Conservation (phyloP, 2,113 vertebrate genomes). For the Chionomys nivalis region DNA sequence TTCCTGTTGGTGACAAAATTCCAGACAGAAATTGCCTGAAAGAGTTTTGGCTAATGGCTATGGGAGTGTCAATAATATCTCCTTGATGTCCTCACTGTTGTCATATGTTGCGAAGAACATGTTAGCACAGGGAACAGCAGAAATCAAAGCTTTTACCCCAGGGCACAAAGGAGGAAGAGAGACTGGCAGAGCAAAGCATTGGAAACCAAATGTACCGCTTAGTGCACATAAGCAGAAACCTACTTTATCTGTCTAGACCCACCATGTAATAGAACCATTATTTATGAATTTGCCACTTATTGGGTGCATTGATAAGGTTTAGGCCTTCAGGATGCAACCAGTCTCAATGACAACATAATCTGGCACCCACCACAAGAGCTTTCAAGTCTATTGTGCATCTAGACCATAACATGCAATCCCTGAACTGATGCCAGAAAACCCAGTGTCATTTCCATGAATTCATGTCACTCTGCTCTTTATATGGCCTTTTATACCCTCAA, state of each 20-base stretch:
- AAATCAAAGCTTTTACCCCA: neutral
- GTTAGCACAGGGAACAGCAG: neutral
- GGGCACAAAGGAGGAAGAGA: neutral
- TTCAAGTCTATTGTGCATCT: neutral
- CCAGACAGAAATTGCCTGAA: neutral
- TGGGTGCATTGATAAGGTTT: neutral
- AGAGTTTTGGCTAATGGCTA: neutral
- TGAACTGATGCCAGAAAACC: neutral
- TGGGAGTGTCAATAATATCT: neutral
- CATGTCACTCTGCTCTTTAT: neutral
- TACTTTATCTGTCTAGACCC: neutral
- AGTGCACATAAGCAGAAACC: neutral
- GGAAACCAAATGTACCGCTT: neutral
- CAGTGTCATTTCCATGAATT: too few relatives aligned
- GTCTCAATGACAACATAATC: neutral
- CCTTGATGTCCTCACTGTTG: neutral
- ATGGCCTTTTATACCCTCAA: neutral
- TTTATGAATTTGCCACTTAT: neutral
- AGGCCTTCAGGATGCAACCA: neutral
- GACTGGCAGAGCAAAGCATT: neutral
- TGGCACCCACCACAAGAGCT: neutral
- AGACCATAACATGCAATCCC: neutral
- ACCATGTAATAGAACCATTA: neutral
- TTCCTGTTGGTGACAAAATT: neutral
- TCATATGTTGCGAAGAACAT: too few relatives aligned